Percentiles rank a stretch among this genome's conserved stretches.
Conservation (phyloP, 2,797 vertebrate genomes). For the Paedocypris micromegethes region DNA sequence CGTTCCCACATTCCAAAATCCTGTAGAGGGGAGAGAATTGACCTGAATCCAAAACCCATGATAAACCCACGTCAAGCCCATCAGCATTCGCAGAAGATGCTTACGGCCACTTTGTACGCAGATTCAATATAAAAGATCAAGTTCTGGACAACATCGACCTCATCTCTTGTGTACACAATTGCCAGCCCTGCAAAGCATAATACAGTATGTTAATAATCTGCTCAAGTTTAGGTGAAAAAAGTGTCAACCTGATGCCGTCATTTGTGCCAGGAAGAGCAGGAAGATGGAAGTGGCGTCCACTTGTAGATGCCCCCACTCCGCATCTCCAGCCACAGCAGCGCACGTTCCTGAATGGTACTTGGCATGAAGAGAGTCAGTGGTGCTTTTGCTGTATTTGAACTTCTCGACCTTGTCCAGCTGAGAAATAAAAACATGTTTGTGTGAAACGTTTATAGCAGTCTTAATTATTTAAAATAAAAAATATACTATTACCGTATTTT, state of each 20-base stretch:
- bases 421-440: slow-evolving; percentile 37
- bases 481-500: no score
- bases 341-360: slow-evolving; percentile 90
- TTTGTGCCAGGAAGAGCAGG: slow-evolving; percentile 90
- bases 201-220: slow-evolving; percentile 2
- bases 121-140: slow-evolving; percentile 97
- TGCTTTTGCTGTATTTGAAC: slow-evolving; percentile 91
- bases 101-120: slow-evolving; percentile 94
- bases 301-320: slow-evolving; percentile 94
- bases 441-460: no score
- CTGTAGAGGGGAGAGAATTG: slow-evolving; percentile 54
- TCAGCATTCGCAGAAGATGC: slow-evolving; percentile 34
- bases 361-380: slow-evolving; percentile 87
- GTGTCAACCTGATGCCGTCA: slow-evolving; percentile 88
- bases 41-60: background rate
- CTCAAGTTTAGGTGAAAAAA: background rate
- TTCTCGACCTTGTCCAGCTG: slow-evolving; percentile 94
- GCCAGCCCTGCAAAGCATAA: slow-evolving; percentile 75
- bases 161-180: slow-evolving; percentile 89
- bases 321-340: slow-evolving; percentile 80
- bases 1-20: slow-evolving; percentile 98
- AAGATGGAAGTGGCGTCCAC: slow-evolving; percentile 94
- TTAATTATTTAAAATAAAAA: no score
- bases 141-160: slow-evolving; percentile 93
- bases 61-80: background rate